Evolutionary conservation across 1,140 invertebrate genomes (phyloP).

Genomic region (Drosophila micromelanica): DNA sequence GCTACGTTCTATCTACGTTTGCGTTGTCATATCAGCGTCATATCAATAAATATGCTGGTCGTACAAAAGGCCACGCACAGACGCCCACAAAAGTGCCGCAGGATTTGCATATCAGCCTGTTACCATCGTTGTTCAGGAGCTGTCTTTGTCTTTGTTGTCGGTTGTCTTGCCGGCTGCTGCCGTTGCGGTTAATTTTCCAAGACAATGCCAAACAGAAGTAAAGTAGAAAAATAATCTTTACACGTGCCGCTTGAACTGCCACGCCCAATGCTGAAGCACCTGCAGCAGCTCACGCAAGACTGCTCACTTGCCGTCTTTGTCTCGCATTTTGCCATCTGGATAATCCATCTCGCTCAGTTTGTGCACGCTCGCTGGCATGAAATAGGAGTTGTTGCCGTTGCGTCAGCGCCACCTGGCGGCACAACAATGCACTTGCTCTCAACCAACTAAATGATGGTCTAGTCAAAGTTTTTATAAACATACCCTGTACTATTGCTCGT

Average conservation of each 20-base stretch:
- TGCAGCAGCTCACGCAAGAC: conserved; percentile 5
- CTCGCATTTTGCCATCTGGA: background rate
- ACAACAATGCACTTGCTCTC: conserved; percentile 55
- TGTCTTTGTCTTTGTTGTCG: conserved; percentile 52
- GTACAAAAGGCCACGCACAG: conserved; percentile 67
- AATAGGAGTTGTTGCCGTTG: conserved; percentile 67
- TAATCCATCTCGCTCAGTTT: conserved; percentile 34
- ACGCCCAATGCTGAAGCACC: conserved; percentile 46
- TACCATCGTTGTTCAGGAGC: conserved; percentile 22
- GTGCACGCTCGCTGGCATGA: conserved; percentile 60
- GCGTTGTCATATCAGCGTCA: conserved; percentile 77
- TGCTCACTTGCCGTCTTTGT: no score
- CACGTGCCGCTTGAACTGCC: conserved; percentile 69
- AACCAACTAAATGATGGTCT: conserved; percentile 44
- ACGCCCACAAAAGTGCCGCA: conserved; percentile 27
- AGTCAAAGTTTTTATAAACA: conserved; percentile 13
- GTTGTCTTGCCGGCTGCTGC: conserved; percentile 51
- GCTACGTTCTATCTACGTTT: conserved; percentile 7
- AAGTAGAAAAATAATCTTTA: conserved; percentile 75
- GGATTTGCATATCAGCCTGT: conserved; percentile 64
- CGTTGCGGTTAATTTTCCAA: conserved; percentile 78
- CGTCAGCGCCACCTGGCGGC: conserved; percentile 68
- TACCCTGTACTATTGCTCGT: background rate
- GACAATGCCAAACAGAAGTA: conserved; percentile 67
- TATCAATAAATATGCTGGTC: conserved; percentile 78